These are phyloP conservation scores for Shargacucullia verbasci DNA, from an alignment of 2,888 invertebrate species.

Conservation along the genomic window DNA sequence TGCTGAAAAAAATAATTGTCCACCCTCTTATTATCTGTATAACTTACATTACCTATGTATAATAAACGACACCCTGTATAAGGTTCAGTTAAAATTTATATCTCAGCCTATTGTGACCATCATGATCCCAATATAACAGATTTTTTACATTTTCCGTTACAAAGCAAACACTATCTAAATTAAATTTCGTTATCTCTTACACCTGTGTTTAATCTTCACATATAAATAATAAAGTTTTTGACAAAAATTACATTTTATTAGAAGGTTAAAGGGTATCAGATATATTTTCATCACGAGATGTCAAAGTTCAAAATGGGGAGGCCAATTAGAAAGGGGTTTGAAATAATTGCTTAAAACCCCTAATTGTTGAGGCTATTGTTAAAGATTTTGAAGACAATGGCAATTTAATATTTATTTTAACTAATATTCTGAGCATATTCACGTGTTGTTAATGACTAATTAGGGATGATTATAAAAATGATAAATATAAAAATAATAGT, in stretches of 20 bases:
- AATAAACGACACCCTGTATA: no score
- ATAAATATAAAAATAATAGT: no score
- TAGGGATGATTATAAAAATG: no score
- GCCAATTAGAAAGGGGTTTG: constrained; percentile 32
- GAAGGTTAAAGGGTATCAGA: constrained; percentile 65
- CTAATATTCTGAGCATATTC: neutral
- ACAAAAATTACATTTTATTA: constrained; percentile 58
- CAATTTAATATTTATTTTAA: constrained; percentile 1
- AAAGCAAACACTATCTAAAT: constrained; percentile 54
- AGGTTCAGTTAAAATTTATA: no score
- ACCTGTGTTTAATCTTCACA: constrained; percentile 77
- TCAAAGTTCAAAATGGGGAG: constrained; percentile 73
- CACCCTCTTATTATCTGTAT: no score
- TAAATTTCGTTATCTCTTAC: constrained; percentile 48
- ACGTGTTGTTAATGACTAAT: no score
- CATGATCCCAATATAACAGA: no score
- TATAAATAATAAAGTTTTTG: constrained; percentile 65
- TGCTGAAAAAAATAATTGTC: no score
- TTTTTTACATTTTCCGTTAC: constrained; percentile 48
- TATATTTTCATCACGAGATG: constrained; percentile 64
- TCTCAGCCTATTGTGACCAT: no score
- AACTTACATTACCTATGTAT: no score
- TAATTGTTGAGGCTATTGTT: constrained; percentile 31
- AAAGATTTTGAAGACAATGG: constrained; percentile 28
- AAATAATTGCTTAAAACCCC: constrained; percentile 39